phyloP scores from a whole-genome alignment of 2,888 invertebrate species.

The Synanthedon myopaeformis region DNA sequence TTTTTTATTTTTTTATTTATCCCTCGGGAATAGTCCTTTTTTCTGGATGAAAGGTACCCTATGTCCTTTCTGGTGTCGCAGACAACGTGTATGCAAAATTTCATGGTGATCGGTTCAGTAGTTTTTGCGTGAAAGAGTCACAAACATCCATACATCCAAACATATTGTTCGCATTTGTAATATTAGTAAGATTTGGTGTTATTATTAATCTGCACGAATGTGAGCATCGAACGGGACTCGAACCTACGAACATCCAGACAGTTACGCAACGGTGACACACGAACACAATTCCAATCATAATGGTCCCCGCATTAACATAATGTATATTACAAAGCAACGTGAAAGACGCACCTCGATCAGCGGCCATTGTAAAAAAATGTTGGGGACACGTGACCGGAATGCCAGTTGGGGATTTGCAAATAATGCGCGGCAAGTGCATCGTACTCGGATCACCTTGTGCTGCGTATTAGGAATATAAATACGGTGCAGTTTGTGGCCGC shows the following conservation, averaged over 20 bases:
- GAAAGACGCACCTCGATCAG: constrained; percentile 2
- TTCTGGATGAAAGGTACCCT: too few relatives aligned
- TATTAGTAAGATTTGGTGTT: too few relatives aligned
- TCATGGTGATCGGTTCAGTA: too few relatives aligned
- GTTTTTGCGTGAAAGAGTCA: too few relatives aligned
- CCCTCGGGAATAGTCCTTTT: too few relatives aligned
- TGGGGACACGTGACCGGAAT: constrained; percentile 38
- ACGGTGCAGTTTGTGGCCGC: constrained; percentile 13
- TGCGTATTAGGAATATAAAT: constrained; percentile 42
- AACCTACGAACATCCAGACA: not conserved
- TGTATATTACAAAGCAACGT: constrained; percentile 9
- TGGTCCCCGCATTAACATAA: constrained; percentile 8
- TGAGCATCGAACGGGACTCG: too few relatives aligned
- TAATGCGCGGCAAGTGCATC: constrained; percentile 48
- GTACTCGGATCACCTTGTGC: constrained; percentile 56
- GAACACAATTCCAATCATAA: not conserved
- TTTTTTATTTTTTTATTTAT: too few relatives aligned
- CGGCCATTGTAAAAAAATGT: constrained; percentile 16
- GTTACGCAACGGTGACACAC: constrained; percentile 3
- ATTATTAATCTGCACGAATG: too few relatives aligned
- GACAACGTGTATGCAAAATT: too few relatives aligned
- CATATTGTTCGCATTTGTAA: too few relatives aligned
- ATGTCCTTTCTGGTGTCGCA: too few relatives aligned
- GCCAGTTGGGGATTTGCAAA: constrained; percentile 43
- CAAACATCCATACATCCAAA: too few relatives aligned